Evolutionary conservation across 2,888 invertebrate species (phyloP).

Genomic region (Aporophyla lueneburgensis): DNA sequence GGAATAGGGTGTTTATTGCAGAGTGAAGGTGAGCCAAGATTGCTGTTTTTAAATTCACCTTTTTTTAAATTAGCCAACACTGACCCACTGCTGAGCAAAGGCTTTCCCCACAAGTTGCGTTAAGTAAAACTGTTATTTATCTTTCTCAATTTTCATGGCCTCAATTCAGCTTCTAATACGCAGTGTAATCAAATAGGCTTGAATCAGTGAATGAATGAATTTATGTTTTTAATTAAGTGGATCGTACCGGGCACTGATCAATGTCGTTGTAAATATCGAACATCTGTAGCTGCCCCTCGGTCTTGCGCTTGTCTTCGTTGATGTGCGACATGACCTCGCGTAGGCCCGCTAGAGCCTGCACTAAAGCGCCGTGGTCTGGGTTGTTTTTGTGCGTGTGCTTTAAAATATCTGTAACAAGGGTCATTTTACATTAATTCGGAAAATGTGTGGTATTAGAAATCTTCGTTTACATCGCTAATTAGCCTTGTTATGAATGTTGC

Average conservation of each 20-base stretch:
- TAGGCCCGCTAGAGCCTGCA: slow-evolving; percentile 96
- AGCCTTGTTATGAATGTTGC: not conserved
- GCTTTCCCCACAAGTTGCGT: too few relatives aligned
- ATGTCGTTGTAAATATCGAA: slow-evolving; percentile 99
- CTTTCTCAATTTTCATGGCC: too few relatives aligned
- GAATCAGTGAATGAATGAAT: not conserved
- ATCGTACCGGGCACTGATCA: slow-evolving; percentile 97
- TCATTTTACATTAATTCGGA: not conserved
- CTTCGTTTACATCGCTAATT: not conserved
- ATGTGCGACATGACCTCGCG: slow-evolving; percentile 98
- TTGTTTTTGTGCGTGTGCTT: slow-evolving; percentile 97
- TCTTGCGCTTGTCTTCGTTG: slow-evolving; percentile 99
- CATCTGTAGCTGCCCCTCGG: slow-evolving; percentile 98
- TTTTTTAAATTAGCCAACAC: too few relatives aligned
- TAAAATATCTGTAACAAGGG: slow-evolving; percentile 93
- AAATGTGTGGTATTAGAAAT: not conserved
- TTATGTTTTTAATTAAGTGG: not conserved
- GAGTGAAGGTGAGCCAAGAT: too few relatives aligned
- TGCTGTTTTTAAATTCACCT: too few relatives aligned
- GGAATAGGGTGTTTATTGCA: too few relatives aligned
- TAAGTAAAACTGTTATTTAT: too few relatives aligned
- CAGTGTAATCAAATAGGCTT: not conserved
- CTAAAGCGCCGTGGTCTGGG: slow-evolving; percentile 96
- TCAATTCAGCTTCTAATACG: too few relatives aligned
- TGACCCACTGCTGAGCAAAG: too few relatives aligned